phyloP scores from a whole-genome alignment of 2,113 vertebrate genomes.

The Patagioenas fasciata region DNA sequence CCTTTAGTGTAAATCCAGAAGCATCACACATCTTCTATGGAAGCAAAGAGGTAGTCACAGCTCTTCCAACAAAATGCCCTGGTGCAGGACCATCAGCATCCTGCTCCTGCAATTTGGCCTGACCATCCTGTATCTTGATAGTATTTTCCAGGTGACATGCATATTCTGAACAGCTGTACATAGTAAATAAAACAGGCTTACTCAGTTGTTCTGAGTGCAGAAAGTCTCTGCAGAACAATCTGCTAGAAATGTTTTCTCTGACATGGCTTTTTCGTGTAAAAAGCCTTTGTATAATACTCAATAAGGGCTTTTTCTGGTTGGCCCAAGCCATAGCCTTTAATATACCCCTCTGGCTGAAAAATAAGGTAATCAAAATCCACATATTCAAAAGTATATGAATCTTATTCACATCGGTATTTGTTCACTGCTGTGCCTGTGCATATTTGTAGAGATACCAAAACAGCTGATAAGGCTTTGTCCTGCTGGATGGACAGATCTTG shows the following conservation, averaged over 20 bases:
- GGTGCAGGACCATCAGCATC: neutral
- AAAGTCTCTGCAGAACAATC: neutral
- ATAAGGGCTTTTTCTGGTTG: neutral
- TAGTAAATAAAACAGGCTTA: neutral
- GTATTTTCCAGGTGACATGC: neutral
- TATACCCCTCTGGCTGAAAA: neutral
- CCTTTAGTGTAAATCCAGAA: neutral
- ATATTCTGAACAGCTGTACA: neutral
- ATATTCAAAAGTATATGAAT: neutral
- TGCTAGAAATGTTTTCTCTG: neutral
- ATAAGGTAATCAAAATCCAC: neutral
- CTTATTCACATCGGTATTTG: neutral
- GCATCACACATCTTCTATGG: neutral
- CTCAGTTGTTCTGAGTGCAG: neutral
- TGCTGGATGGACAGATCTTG: neutral
- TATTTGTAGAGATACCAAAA: neutral
- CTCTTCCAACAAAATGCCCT: neutral
- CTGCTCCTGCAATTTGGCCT: neutral
- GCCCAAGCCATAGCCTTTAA: neutral
- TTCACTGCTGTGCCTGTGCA: neutral
- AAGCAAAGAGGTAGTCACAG: neutral
- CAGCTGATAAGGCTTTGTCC: neutral
- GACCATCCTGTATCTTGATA: neutral
- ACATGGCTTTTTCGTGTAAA: neutral
- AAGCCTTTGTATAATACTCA: neutral